These are phyloP conservation scores for Sprattus sprattus DNA, from an alignment of 2,113 vertebrate species.

Conservation along the genomic window DNA sequence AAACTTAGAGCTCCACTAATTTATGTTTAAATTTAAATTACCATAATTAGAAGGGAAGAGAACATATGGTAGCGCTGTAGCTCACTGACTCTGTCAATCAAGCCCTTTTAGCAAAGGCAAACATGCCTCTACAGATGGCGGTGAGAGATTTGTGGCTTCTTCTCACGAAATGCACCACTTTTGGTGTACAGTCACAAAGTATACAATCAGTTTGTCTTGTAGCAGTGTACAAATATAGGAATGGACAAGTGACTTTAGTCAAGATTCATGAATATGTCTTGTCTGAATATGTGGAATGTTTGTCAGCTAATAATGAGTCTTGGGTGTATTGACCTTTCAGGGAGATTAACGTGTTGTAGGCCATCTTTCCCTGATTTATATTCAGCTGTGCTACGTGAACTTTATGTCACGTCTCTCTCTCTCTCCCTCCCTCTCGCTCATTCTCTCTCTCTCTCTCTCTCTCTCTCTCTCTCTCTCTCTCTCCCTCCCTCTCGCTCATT, in stretches of 20 bases:
- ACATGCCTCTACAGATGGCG: neutral
- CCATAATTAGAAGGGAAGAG: constrained; percentile 66
- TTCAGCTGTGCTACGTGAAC: neutral
- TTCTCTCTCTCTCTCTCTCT: neutral
- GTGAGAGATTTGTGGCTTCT: constrained; percentile 11
- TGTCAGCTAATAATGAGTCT: constrained; percentile 9
- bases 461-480: too few species aligned
- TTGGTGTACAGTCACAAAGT: too few species aligned
- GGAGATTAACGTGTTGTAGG: constrained; percentile 33
- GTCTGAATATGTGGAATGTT: neutral
- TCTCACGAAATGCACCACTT: too few species aligned
- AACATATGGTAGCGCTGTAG: constrained; percentile 64
- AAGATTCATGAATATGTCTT: neutral
- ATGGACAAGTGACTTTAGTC: neutral
- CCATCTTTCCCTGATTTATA: neutral
- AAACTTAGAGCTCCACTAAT: constrained; percentile 51
- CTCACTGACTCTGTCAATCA: constrained; percentile 69
- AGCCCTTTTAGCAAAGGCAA: constrained; percentile 47
- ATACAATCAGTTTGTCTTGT: neutral
- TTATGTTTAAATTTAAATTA: constrained; percentile 55
- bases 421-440: too few species aligned
- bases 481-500: neutral
- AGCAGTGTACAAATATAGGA: too few species aligned
- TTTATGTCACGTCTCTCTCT: too few species aligned
- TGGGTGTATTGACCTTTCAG: constrained; percentile 34